A percentile compares a stretch with the other conserved stretches of the same genome.
Evolutionary conservation across 2,888 invertebrate genomes (phyloP).

Genomic region (Chaetoderma sp.): DNA sequence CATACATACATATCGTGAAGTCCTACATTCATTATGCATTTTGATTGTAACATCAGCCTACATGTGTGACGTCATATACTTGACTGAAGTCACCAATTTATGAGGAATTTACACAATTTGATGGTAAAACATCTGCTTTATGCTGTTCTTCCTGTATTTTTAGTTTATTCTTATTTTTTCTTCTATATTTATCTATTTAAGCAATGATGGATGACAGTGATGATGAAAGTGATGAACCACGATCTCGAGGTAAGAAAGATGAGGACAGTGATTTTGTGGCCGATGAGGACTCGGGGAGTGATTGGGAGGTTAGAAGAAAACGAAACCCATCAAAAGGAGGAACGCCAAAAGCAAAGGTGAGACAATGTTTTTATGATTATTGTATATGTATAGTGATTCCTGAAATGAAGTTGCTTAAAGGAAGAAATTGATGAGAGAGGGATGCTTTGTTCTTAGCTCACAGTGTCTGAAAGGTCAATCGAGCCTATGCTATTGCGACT

Average conservation of each 20-base stretch:
- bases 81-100: too few species aligned
- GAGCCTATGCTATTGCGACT: too few species aligned
- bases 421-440: too few species aligned
- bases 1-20: too few species aligned
- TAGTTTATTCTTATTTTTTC: background rate
- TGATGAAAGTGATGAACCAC: slow-evolving; percentile 46
- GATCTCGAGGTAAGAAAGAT: slow-evolving; percentile 41
- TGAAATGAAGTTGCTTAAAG: too few species aligned
- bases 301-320: slow-evolving; percentile 59
- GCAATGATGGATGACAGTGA: slow-evolving; percentile 60
- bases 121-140: background rate
- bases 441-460: too few species aligned
- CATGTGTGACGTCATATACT: too few species aligned
- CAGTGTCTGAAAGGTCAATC: too few species aligned
- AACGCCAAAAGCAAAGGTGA: slow-evolving; percentile 32
- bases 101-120: too few species aligned
- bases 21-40: too few species aligned
- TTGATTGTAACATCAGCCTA: too few species aligned
- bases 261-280: slow-evolving; percentile 62
- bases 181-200: slow-evolving; percentile 12
- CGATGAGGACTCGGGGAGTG: slow-evolving; percentile 62
- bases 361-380: background rate
- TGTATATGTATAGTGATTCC: too few species aligned
- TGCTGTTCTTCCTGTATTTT: background rate
- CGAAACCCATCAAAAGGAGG: slow-evolving; percentile 37